These are phyloP conservation scores for Tubulanus polymorphus DNA, from an alignment of 2,888 invertebrate species.

Conservation along the genomic window DNA sequence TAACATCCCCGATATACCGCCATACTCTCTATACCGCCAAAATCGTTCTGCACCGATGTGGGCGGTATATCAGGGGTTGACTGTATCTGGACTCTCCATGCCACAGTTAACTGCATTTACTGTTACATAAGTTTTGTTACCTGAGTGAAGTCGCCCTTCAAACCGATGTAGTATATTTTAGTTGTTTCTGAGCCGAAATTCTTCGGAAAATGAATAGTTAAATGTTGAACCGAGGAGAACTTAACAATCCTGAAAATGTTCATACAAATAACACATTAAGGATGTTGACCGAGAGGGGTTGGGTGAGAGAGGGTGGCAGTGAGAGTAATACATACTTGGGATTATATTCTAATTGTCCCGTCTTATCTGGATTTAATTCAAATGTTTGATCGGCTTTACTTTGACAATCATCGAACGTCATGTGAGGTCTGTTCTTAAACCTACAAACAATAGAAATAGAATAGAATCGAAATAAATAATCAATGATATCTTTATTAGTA, in stretches of 20 bases:
- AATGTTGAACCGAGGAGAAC: constrained; percentile 83
- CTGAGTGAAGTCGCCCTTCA: constrained; percentile 86
- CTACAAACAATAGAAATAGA: constrained; percentile 60
- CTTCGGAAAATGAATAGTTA: constrained; percentile 83
- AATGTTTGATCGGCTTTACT: constrained; percentile 77
- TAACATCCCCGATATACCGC: too few relatives aligned
- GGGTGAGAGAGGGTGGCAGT: too few relatives aligned
- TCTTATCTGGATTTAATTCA: constrained; percentile 74
- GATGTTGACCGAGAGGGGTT: too few relatives aligned
- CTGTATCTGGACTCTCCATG: too few relatives aligned
- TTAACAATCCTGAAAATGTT: constrained; percentile 77
- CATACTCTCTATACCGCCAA: too few relatives aligned
- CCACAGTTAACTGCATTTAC: too few relatives aligned
- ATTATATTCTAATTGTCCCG: constrained; percentile 80
- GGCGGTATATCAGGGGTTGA: too few relatives aligned
- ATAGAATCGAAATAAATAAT: too few relatives aligned
- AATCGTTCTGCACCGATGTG: too few relatives aligned
- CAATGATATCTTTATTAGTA: too few relatives aligned
- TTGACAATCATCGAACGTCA: constrained; percentile 87
- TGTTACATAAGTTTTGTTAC: too few relatives aligned
- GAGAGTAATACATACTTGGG: constrained; percentile 80
- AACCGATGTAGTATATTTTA: constrained; percentile 87
- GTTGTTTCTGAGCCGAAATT: constrained; percentile 68
- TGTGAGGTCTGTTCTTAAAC: constrained; percentile 86
- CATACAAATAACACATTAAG: too few relatives aligned